Evolutionary conservation across 2,888 invertebrate species (phyloP).

Genomic region (Pollenia griseotomentosa): DNA sequence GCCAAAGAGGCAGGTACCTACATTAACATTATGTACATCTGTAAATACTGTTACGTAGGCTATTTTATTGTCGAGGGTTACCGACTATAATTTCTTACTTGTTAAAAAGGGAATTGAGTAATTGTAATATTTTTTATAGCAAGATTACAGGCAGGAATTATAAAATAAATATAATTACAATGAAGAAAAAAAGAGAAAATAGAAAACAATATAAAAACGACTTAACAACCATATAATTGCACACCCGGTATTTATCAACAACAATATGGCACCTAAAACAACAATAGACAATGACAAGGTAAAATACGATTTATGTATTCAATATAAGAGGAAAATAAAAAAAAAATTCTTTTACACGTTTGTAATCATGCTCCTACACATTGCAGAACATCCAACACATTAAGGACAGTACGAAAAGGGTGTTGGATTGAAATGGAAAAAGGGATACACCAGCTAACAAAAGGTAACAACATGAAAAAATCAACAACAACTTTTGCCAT

Average conservation of each 20-base stretch:
- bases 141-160: constrained; percentile 20
- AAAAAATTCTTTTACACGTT: not conserved
- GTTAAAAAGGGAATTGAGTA: constrained; percentile 52
- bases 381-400: not conserved
- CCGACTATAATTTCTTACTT: too few relatives aligned
- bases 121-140: constrained; percentile 27
- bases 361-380: not conserved
- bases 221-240: constrained; percentile 70
- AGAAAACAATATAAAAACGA: constrained; percentile 39
- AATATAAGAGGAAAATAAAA: constrained; percentile 39
- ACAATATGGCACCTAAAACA: constrained; percentile 71
- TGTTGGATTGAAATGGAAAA: constrained; percentile 41
- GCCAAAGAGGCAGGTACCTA: too few relatives aligned
- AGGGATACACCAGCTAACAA: constrained; percentile 19
- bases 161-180: constrained; percentile 67
- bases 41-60: too few relatives aligned
- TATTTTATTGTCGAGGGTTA: too few relatives aligned
- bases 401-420: constrained; percentile 8
- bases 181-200: not conserved
- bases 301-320: constrained; percentile 59
- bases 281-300: constrained; percentile 67
- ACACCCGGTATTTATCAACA: constrained; percentile 60
- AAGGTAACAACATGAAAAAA: constrained; percentile 46
- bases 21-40: too few relatives aligned
- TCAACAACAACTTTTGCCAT: constrained; percentile 57